Conservation (phyloP, 2,888 invertebrate species). For the Megalurothrips usitatus region DNA sequence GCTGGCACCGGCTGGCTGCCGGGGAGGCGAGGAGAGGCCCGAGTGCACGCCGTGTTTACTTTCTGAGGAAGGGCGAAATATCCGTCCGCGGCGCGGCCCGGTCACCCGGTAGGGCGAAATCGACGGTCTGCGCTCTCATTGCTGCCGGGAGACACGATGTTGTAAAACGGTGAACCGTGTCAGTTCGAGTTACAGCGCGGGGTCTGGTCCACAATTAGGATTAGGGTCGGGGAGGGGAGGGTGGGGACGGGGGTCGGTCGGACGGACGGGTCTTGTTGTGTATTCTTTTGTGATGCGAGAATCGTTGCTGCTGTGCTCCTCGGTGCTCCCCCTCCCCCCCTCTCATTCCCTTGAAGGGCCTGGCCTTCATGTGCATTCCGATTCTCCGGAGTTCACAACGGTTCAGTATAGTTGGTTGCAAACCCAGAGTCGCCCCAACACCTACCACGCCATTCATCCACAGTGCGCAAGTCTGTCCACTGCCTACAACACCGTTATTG, state of each 20-base stretch:
- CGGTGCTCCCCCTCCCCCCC: neutral
- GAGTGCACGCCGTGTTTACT: slow-evolving; percentile 14
- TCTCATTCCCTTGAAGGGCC: neutral
- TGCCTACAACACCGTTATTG: no score
- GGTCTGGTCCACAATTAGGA: slow-evolving; percentile 24
- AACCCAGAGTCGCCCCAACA: no score
- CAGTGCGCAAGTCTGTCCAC: no score
- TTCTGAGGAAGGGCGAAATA: neutral
- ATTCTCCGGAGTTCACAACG: slow-evolving; percentile 5
- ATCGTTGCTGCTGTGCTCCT: slow-evolving; percentile 6
- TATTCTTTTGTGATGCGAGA: slow-evolving; percentile 26
- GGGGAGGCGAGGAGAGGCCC: neutral
- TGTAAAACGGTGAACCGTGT: neutral
- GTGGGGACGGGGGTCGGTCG: neutral
- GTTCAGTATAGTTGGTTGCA: neutral
- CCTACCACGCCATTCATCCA: no score
- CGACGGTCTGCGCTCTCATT: neutral
- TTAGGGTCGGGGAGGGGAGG: neutral
- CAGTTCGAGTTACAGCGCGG: slow-evolving; percentile 24
- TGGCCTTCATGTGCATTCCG: slow-evolving; percentile 10
- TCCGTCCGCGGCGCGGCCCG: neutral
- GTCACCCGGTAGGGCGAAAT: neutral
- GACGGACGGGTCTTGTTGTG: slow-evolving; percentile 21
- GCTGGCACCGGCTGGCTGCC: slow-evolving; percentile 7
- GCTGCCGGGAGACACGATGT: neutral